A percentile compares a stretch with the other conserved stretches of the same genome.
Evolutionary conservation across 1,140 invertebrate genomes (phyloP).

Genomic region (Zaprionus camerounensis): DNA sequence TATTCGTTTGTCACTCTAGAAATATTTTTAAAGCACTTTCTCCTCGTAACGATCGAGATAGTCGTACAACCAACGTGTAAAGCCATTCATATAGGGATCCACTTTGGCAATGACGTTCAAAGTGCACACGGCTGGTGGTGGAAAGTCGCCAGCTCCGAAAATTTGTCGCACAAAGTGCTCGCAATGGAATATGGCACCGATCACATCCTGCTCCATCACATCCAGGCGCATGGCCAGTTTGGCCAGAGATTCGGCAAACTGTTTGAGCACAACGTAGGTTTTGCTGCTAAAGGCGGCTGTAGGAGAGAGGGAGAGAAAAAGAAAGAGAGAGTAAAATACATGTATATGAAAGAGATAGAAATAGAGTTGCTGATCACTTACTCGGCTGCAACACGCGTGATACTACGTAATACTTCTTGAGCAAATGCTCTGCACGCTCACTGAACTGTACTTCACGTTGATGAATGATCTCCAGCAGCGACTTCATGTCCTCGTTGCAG

Average conservation of each 20-base stretch:
- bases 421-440: slow-evolving; percentile 47
- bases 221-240: slow-evolving; percentile 70
- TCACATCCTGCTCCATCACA: slow-evolving; percentile 63
- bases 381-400: slow-evolving; percentile 61
- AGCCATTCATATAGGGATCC: slow-evolving; percentile 69
- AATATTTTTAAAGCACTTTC: slow-evolving; percentile 9
- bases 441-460: slow-evolving; percentile 53
- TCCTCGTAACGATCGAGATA: slow-evolving; percentile 56
- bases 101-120: slow-evolving; percentile 54
- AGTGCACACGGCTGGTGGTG: slow-evolving; percentile 54
- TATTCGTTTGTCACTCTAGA: background rate
- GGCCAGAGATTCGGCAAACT: slow-evolving; percentile 75
- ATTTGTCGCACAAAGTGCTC: slow-evolving; percentile 67
- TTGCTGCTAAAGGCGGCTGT: slow-evolving; percentile 71
- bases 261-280: slow-evolving; percentile 70
- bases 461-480: slow-evolving; percentile 55
- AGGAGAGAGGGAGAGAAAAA: slow-evolving; percentile 5
- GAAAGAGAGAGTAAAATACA: background rate
- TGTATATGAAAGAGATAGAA: slow-evolving; percentile 1
- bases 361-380: slow-evolving; percentile 28
- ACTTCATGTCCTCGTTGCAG: slow-evolving; percentile 55
- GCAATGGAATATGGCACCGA: slow-evolving; percentile 69
- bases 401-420: slow-evolving; percentile 73
- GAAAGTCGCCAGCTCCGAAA: slow-evolving; percentile 47
- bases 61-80: slow-evolving; percentile 60